Evolutionary conservation across 2,888 invertebrate species (phyloP).

Genomic region (Crematogaster levior): DNA sequence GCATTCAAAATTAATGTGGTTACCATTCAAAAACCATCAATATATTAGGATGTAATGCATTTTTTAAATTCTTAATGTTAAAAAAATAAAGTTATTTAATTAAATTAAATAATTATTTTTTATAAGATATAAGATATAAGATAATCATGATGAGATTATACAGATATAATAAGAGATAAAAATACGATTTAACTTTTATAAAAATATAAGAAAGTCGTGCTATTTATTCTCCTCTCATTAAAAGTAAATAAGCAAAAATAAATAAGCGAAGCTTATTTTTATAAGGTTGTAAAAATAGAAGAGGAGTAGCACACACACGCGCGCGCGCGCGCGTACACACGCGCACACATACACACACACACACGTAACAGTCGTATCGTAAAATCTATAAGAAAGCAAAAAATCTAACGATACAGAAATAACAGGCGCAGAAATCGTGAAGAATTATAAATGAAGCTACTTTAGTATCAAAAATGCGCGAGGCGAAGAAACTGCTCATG

Average conservation of each 20-base stretch:
- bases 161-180: not conserved
- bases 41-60: not conserved
- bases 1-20: not conserved
- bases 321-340: too few relatives aligned
- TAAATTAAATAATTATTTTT: not conserved
- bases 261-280: conserved; percentile 14
- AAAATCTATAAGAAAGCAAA: conserved; percentile 25
- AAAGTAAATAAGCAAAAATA: not conserved
- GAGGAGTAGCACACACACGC: too few relatives aligned
- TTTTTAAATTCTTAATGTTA: not conserved
- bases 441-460: conserved; percentile 32
- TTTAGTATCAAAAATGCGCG: conserved; percentile 23
- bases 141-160: not conserved
- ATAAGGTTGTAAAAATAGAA: conserved; percentile 17
- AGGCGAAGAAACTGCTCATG: conserved; percentile 3
- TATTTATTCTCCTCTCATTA: not conserved
- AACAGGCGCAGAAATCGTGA: conserved; percentile 5
- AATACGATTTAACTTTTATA: not conserved
- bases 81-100: not conserved
- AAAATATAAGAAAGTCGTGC: not conserved
- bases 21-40: not conserved
- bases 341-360: too few relatives aligned
- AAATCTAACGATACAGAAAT: conserved; percentile 8
- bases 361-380: not conserved
- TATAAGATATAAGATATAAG: too few relatives aligned